phyloP scores from a whole-genome alignment of 2,888 invertebrate genomes.

The Capitulum mitella region DNA sequence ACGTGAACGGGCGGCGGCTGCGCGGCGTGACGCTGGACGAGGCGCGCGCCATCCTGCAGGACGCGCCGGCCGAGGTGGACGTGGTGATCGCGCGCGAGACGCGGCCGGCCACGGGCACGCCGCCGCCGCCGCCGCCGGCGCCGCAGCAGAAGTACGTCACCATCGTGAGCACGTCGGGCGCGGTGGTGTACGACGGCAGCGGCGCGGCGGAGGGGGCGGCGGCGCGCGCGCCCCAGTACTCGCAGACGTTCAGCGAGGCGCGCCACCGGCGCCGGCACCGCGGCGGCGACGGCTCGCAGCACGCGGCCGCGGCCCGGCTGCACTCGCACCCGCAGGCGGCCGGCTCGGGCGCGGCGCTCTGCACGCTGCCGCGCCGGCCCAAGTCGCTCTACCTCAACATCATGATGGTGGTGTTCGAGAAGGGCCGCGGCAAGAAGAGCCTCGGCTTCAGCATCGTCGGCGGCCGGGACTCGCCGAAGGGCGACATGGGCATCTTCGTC shows the following conservation, averaged over 20 bases:
- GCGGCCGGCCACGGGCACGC: background rate
- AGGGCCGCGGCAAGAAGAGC: constrained; percentile 45
- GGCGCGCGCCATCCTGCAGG: constrained; percentile 46
- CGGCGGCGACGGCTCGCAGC: background rate
- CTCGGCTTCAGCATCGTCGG: too few species aligned
- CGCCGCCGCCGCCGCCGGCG: background rate
- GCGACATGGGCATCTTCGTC: constrained; percentile 77
- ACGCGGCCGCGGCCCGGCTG: background rate
- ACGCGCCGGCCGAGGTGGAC: constrained; percentile 26
- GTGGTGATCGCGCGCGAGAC: constrained; percentile 18
- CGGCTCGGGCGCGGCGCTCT: constrained; percentile 14
- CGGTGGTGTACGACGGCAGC: background rate
- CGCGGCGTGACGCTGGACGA: constrained; percentile 60
- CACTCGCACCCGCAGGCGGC: constrained; percentile 3
- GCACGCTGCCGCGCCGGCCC: constrained; percentile 31
- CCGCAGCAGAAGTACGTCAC: background rate
- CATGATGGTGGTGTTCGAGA: constrained; percentile 42
- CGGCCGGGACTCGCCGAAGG: constrained; percentile 46
- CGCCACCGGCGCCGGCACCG: constrained; percentile 5
- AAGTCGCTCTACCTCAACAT: constrained; percentile 28
- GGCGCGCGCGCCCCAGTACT: background rate
- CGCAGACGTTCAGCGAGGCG: constrained; percentile 15
- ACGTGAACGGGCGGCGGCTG: constrained; percentile 73
- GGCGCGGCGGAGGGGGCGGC: background rate
- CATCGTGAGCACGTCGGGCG: background rate